Evolutionary conservation across 2,797 vertebrate genomes (phyloP).

Genomic region (Anguilla megastoma): DNA sequence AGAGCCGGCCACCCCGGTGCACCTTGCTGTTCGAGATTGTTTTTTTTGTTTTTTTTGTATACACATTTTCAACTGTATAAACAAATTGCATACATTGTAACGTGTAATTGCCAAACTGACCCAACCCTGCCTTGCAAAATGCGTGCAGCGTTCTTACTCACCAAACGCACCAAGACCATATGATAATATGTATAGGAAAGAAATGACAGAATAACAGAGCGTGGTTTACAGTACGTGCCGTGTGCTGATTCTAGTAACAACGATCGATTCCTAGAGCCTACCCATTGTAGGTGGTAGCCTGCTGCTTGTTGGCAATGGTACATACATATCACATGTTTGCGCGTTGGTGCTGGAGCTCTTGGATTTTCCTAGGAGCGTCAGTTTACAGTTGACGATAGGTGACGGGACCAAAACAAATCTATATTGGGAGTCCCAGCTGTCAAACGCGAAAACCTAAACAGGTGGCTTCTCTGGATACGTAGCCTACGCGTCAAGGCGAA

Average conservation of each 20-base stretch:
- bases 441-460: slow-evolving; percentile 68
- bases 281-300: background rate
- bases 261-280: background rate
- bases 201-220: background rate
- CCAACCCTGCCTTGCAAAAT: background rate
- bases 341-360: slow-evolving; percentile 13
- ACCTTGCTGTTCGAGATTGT: background rate
- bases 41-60: background rate
- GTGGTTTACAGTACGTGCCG: background rate
- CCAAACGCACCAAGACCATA: background rate
- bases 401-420: slow-evolving; percentile 60
- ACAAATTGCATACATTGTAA: background rate
- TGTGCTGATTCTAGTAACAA: background rate
- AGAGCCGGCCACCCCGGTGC: background rate
- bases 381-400: slow-evolving; percentile 34
- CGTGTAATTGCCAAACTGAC: background rate
- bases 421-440: slow-evolving; percentile 66
- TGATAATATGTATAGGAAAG: background rate
- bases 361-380: slow-evolving; percentile 32
- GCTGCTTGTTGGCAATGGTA: background rate
- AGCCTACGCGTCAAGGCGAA: slow-evolving; percentile 55
- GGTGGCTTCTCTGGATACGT: slow-evolving; percentile 61
- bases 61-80: background rate
- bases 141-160: background rate
- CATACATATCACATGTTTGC: slow-evolving; percentile 24